These are phyloP conservation scores for Rhadina sibilatrix DNA, from an alignment of 2,113 vertebrate genomes.

Conservation along the genomic window DNA sequence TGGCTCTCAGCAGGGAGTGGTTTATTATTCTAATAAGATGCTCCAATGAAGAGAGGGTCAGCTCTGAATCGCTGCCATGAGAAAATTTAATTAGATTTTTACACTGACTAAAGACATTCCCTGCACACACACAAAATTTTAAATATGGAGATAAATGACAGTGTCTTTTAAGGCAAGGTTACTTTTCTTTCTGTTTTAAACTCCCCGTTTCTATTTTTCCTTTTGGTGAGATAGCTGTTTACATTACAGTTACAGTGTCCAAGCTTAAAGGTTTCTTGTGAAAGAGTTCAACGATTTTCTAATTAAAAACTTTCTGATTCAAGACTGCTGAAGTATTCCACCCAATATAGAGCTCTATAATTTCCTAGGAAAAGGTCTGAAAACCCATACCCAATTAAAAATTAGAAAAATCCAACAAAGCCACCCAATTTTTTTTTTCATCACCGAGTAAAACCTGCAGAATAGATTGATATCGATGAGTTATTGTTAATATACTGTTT, in stretches of 20 bases:
- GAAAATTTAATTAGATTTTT: slow-evolving; percentile 35
- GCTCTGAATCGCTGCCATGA: background rate
- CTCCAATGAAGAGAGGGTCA: slow-evolving; percentile 10
- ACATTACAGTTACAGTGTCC: background rate
- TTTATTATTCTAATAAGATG: background rate
- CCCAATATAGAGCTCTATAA: background rate
- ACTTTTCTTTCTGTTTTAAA: background rate
- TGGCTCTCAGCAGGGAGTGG: slow-evolving; percentile 8
- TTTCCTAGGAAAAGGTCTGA: background rate
- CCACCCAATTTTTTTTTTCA: background rate
- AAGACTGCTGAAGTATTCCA: background rate
- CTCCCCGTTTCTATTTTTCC: background rate
- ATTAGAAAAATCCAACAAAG: background rate
- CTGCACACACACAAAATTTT: background rate
- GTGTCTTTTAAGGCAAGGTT: background rate
- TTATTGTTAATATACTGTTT: background rate
- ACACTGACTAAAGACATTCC: background rate
- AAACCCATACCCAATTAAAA: background rate
- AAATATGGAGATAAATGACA: background rate
- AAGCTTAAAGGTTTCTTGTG: background rate
- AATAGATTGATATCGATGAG: background rate
- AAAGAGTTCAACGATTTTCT: background rate
- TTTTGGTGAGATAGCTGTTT: background rate
- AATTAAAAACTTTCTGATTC: background rate
- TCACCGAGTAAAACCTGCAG: background rate